These are phyloP conservation scores for Sorex araneus DNA, from an alignment of 2,113 vertebrate species.

Conservation along the genomic window DNA sequence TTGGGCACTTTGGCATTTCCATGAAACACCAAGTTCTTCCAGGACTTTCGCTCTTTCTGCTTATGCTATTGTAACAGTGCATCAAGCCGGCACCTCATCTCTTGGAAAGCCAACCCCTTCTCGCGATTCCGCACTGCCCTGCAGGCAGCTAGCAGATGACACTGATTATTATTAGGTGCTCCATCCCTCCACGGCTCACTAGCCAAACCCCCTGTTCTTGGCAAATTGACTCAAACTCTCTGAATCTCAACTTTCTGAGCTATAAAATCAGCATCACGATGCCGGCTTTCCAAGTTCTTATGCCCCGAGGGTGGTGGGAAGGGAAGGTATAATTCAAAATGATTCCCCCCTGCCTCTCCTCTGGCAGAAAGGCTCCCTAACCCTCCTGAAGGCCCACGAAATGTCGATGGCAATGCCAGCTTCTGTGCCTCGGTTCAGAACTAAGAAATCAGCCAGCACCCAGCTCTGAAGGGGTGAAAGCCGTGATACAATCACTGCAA, in stretches of 20 bases:
- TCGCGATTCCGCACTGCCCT: not conserved
- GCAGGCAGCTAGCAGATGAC: not conserved
- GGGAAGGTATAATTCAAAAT: not conserved
- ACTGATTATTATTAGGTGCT: not conserved
- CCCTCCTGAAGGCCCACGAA: not conserved
- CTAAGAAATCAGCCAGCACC: not conserved
- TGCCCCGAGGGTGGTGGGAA: accelerated
- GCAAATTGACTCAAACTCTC: constrained; percentile 29
- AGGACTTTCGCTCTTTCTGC: not conserved
- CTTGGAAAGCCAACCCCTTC: not conserved
- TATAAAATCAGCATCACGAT: not conserved
- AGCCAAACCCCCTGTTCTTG: not conserved
- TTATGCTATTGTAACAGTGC: not conserved
- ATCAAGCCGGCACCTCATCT: not conserved
- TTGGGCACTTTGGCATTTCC: not conserved
- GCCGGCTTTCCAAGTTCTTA: not conserved
- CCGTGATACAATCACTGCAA: not conserved
- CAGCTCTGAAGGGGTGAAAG: not conserved
- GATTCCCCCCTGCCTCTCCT: not conserved
- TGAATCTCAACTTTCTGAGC: not conserved
- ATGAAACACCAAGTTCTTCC: constrained; percentile 2
- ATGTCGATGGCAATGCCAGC: not conserved
- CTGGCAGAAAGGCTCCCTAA: too few species aligned
- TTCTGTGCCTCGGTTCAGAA: not conserved
- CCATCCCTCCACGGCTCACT: not conserved